These are phyloP conservation scores for Bujurquina vittata DNA, from an alignment of 2,113 vertebrate genomes.

Conservation along the genomic window DNA sequence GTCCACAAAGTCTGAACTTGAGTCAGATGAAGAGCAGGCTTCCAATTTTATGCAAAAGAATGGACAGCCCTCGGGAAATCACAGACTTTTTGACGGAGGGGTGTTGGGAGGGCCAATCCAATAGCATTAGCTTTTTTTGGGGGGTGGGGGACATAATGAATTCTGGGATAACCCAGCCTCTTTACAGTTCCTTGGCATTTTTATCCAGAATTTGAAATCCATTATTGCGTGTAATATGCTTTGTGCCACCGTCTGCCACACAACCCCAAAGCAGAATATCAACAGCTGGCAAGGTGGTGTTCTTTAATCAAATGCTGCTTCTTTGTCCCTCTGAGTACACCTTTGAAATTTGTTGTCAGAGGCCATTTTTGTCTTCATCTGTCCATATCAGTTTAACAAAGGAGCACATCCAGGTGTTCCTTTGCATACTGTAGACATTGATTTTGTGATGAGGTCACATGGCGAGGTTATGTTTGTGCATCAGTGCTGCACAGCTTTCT, in stretches of 20 bases:
- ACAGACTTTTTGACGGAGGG: background rate
- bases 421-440: background rate
- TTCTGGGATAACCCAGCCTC: background rate
- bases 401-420: background rate
- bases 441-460: background rate
- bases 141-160: background rate
- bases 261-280: background rate
- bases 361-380: background rate
- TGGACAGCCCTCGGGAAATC: background rate
- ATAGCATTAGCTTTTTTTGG: background rate
- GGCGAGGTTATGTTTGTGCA: background rate
- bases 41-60: background rate
- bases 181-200: background rate
- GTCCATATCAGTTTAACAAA: background rate
- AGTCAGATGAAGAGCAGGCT: background rate
- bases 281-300: background rate
- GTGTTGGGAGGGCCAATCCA: background rate
- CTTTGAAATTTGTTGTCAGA: background rate
- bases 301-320: constrained; percentile 3
- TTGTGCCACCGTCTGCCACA: background rate
- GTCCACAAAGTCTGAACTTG: background rate
- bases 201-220: background rate
- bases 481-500: background rate
- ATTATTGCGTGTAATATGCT: background rate
- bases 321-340: background rate